Evolutionary conservation across 1,140 invertebrate species (phyloP).

Genomic region (Xylocopa sonorina): DNA sequence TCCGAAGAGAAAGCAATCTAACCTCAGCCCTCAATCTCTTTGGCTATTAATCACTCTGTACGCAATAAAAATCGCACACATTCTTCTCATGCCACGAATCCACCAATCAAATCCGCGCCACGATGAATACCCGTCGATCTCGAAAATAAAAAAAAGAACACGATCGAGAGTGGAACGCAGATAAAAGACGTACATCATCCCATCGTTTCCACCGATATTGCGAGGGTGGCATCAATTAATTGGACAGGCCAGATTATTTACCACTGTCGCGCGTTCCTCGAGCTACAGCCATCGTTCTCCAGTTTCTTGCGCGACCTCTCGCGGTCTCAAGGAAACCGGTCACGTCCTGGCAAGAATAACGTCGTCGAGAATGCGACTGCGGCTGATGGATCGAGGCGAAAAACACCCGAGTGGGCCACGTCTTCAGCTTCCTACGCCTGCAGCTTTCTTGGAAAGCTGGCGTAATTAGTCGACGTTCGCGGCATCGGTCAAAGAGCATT

Average conservation of each 20-base stretch:
- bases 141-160: not conserved
- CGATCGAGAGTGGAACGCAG: not conserved
- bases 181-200: not conserved
- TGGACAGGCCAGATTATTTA: conserved; percentile 18
- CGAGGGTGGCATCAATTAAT: conserved; percentile 14
- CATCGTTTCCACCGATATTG: not conserved
- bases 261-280: not conserved
- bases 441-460: not conserved
- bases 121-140: not conserved
- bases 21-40: too few species aligned
- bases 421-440: not conserved
- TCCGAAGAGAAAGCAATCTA: too few species aligned
- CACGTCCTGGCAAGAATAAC: conserved; percentile 4
- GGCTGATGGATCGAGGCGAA: conserved; percentile 50
- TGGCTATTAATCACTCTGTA: not conserved
- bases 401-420: not conserved
- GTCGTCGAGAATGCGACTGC: not conserved
- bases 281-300: not conserved
- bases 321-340: not conserved
- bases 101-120: not conserved
- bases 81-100: not conserved
- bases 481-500: conserved; percentile 36
- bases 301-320: not conserved
- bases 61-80: not conserved
- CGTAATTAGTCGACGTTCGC: conserved; percentile 41